phyloP scores from a whole-genome alignment of 1,140 invertebrate species.

The Ips nitidus region DNA sequence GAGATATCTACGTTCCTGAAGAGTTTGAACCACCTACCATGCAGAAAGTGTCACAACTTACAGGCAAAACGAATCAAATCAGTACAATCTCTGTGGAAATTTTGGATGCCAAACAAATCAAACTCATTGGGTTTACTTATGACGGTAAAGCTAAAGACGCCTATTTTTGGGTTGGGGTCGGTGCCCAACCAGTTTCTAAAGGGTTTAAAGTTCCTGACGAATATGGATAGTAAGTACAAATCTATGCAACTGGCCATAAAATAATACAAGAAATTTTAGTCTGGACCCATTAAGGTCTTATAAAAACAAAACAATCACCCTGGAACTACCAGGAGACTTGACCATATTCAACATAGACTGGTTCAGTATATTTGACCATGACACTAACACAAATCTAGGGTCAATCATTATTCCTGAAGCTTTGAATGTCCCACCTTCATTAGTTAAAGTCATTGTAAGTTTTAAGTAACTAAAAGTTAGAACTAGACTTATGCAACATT shows the following conservation, averaged over 20 bases:
- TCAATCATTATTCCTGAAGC: conserved; percentile 77
- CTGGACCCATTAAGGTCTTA: conserved; percentile 72
- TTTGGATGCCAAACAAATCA: conserved; percentile 79
- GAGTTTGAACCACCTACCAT: conserved; percentile 85
- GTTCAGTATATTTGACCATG: conserved; percentile 79
- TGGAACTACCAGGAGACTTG: conserved; percentile 79
- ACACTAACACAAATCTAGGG: conserved; percentile 71
- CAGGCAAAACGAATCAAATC: conserved; percentile 67
- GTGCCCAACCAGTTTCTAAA: conserved; percentile 75
- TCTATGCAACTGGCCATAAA: not conserved
- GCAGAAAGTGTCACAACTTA: conserved; percentile 71
- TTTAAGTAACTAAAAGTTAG: not conserved
- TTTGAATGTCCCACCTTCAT: conserved; percentile 82
- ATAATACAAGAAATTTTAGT: conserved; percentile 52
- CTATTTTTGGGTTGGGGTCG: conserved; percentile 87
- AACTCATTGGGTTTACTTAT: conserved; percentile 74
- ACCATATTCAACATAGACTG: conserved; percentile 85
- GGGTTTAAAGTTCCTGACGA: conserved; percentile 86
- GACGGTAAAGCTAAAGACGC: conserved; percentile 74
- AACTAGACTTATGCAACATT: conserved; percentile 29
- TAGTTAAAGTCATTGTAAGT: conserved; percentile 62
- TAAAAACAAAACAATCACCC: conserved; percentile 69
- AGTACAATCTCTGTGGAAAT: conserved; percentile 74
- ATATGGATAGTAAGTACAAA: conserved; percentile 81
- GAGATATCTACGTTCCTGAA: conserved; percentile 87